Evolutionary conservation across 2,113 vertebrate genomes (phyloP).

Genomic region (Cynocephalus volans): DNA sequence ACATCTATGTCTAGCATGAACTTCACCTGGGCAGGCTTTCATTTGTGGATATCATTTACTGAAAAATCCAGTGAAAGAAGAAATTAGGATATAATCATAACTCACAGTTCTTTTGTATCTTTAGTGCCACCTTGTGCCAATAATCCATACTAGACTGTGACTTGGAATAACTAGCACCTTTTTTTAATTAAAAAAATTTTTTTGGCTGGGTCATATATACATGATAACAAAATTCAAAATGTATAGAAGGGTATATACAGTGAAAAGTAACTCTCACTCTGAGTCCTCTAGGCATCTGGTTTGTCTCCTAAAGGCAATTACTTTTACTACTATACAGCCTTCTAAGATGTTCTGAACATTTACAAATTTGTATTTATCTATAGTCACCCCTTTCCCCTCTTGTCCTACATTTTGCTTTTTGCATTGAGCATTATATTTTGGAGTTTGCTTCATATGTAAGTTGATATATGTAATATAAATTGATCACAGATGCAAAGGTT

Average conservation of each 20-base stretch:
- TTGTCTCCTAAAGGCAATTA: not conserved
- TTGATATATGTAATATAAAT: not conserved
- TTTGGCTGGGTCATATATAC: not conserved
- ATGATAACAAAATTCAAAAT: not conserved
- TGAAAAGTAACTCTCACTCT: not conserved
- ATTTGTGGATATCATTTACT: not conserved
- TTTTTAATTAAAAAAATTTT: not conserved
- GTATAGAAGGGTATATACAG: not conserved
- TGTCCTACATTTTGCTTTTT: not conserved
- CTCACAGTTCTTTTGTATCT: not conserved
- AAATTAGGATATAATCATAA: not conserved
- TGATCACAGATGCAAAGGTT: not conserved
- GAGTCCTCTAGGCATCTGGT: not conserved
- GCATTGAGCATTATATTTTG: slow-evolving; percentile 34
- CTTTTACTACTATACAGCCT: not conserved
- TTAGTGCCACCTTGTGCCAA: not conserved
- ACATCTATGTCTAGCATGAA: not conserved
- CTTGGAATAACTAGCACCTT: not conserved
- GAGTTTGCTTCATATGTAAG: not conserved
- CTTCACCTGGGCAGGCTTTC: not conserved
- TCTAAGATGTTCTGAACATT: not conserved
- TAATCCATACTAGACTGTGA: not conserved
- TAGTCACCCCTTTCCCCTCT: not conserved
- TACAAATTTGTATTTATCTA: slow-evolving; percentile 19
- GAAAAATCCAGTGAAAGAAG: not conserved